Conservation (phyloP, 2,888 invertebrate species). For the Bembecia ichneumoniformis region DNA sequence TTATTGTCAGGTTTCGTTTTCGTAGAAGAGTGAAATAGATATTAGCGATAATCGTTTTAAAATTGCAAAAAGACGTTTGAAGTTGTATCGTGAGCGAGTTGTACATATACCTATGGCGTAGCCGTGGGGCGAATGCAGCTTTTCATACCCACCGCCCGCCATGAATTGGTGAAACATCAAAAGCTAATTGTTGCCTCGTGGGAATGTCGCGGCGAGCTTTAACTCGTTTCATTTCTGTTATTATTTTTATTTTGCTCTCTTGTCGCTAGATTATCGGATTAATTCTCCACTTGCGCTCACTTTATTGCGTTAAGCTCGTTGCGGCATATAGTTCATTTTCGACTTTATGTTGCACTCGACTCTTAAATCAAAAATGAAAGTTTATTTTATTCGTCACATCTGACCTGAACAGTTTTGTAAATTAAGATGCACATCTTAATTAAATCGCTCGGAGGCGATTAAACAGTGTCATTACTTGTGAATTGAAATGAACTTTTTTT, state of each 20-base stretch:
- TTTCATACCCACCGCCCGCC: constrained; percentile 6
- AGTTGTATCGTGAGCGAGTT: background rate
- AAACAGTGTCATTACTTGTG: too few species aligned
- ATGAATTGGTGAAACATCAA: constrained; percentile 28
- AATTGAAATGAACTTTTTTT: constrained; percentile 2
- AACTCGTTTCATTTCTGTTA: constrained; percentile 38
- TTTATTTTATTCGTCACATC: too few species aligned
- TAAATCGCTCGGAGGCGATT: background rate
- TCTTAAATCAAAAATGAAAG: background rate
- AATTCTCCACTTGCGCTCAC: constrained; percentile 31
- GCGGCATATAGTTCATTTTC: constrained; percentile 4
- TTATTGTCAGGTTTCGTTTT: background rate
- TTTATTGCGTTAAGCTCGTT: constrained; percentile 12
- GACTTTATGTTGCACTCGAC: background rate
- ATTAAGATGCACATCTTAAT: too few species aligned
- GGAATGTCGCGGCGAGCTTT: constrained; percentile 38
- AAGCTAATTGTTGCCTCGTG: constrained; percentile 44
- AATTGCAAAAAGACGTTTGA: constrained; percentile 1
- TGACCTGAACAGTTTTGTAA: too few species aligned
- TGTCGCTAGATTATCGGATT: constrained; percentile 41
- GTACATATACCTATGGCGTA: background rate
- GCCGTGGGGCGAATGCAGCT: constrained; percentile 1
- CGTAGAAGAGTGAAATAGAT: background rate
- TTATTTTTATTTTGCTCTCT: constrained; percentile 26
- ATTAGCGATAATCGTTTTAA: constrained; percentile 5